A percentile compares a stretch with the other conserved stretches of the same genome.
phyloP scores from a whole-genome alignment of 2,797 vertebrate species.

The Crax fasciolata region DNA sequence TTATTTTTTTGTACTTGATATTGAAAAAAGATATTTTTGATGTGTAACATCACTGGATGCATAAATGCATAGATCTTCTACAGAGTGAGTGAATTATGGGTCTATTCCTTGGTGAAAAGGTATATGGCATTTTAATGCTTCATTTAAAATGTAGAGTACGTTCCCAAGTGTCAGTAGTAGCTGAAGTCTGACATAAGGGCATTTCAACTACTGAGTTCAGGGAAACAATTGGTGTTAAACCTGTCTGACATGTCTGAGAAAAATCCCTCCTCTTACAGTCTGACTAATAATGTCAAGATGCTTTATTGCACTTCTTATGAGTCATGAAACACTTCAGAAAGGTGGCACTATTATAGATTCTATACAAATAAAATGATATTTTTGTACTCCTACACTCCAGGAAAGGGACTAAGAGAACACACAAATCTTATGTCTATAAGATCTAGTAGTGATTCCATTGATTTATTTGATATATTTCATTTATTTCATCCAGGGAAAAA shows the following conservation, averaged over 20 bases:
- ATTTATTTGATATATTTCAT: not conserved
- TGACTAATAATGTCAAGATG: conserved; percentile 12
- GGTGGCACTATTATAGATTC: not conserved
- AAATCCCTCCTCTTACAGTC: conserved; percentile 23
- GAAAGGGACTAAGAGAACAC: not conserved
- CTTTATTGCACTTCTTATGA: conserved; percentile 36
- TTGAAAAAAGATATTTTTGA: not conserved
- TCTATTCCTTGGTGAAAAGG: not conserved
- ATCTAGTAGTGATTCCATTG: not conserved
- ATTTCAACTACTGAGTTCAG: not conserved
- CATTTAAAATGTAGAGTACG: conserved; percentile 13
- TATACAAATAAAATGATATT: not conserved
- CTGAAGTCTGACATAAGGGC: conserved; percentile 32
- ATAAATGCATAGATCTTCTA: not conserved
- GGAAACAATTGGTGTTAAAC: conserved; percentile 38
- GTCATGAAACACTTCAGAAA: conserved; percentile 23
- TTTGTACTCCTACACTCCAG: rapidly evolving
- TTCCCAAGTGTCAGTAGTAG: not conserved
- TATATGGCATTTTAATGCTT: not conserved
- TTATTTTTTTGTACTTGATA: not conserved
- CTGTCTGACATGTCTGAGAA: conserved; percentile 31
- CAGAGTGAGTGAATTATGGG: not conserved
- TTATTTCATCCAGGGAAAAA: not conserved
- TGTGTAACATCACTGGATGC: not conserved
- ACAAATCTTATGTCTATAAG: not conserved